These are phyloP conservation scores for Anabacerthia variegaticeps DNA, from an alignment of 2,797 vertebrate genomes.

Conservation along the genomic window DNA sequence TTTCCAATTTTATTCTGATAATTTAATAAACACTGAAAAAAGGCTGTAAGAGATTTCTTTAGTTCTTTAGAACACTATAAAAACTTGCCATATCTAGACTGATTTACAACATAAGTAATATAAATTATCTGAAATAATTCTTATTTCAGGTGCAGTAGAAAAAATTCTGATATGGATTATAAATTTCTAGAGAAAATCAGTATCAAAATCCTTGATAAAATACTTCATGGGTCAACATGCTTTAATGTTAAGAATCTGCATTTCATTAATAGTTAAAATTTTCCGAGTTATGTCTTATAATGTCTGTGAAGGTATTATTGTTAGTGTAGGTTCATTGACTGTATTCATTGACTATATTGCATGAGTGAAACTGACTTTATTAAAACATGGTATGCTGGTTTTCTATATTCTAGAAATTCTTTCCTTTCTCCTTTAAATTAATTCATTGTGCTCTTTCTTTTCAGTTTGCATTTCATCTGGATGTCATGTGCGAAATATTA, in stretches of 20 bases:
- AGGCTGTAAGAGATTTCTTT: not conserved
- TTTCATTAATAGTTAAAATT: not conserved
- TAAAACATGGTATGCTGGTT: fast-evolving
- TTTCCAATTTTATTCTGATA: not conserved
- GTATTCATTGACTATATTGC: not conserved
- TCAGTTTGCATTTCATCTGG: not conserved
- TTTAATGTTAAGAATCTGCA: not conserved
- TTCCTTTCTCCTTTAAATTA: not conserved
- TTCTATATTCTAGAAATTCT: not conserved
- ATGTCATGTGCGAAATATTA: not conserved
- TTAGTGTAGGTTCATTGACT: not conserved
- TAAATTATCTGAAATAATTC: not conserved
- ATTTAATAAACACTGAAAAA: not conserved
- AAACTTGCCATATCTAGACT: not conserved
- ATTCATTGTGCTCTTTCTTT: not conserved
- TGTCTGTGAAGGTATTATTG: not conserved
- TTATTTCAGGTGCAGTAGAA: not conserved
- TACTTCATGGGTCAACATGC: fast-evolving
- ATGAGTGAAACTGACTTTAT: not conserved
- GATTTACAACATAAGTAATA: not conserved
- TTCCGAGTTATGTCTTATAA: not conserved
- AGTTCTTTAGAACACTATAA: not conserved
- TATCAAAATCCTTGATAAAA: not conserved
- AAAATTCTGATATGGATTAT: not conserved
- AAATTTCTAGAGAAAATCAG: not conserved